Percentiles rank a stretch among this genome's conserved stretches.
Conservation (phyloP, 2,888 invertebrate genomes). For the Nephrocerus scutellatus region DNA sequence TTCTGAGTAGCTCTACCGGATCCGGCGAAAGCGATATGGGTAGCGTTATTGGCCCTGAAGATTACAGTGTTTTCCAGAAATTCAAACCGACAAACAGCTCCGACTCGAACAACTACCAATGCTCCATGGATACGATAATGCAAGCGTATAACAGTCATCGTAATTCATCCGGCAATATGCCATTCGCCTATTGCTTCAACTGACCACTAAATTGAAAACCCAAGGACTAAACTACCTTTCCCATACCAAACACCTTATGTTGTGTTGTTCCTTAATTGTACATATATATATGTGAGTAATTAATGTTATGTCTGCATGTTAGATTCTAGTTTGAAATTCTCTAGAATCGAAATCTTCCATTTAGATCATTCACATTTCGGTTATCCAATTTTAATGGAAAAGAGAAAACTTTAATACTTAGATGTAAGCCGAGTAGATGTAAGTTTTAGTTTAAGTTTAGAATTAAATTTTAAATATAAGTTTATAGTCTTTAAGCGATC, state of each 20-base stretch:
- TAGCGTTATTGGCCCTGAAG: too few relatives aligned
- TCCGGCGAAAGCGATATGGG: too few relatives aligned
- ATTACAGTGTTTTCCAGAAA: slow-evolving; percentile 25
- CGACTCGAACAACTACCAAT: slow-evolving; percentile 31
- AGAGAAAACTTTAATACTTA: too few relatives aligned
- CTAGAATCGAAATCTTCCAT: too few relatives aligned
- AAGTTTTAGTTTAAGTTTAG: slow-evolving; percentile 16
- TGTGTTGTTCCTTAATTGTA: slow-evolving; percentile 34
- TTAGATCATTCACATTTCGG: too few relatives aligned
- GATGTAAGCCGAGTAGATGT: neutral
- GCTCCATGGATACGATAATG: slow-evolving; percentile 40
- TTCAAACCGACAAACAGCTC: slow-evolving; percentile 27
- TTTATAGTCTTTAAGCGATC: slow-evolving; percentile 11
- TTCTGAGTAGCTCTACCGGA: too few relatives aligned
- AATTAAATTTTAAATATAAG: slow-evolving; percentile 14
- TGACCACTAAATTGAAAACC: slow-evolving; percentile 12
- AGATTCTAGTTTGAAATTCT: too few relatives aligned
- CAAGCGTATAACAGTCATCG: slow-evolving; percentile 39
- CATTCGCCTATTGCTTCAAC: slow-evolving; percentile 35
- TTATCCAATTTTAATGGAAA: too few relatives aligned
- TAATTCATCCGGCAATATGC: slow-evolving; percentile 29
- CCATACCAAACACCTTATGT: slow-evolving; percentile 10
- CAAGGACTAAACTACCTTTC: slow-evolving; percentile 1
- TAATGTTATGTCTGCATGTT: too few relatives aligned
- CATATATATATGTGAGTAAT: too few relatives aligned